Conservation (phyloP, 2,888 invertebrate species). For the Argynnis bischoffii region DNA sequence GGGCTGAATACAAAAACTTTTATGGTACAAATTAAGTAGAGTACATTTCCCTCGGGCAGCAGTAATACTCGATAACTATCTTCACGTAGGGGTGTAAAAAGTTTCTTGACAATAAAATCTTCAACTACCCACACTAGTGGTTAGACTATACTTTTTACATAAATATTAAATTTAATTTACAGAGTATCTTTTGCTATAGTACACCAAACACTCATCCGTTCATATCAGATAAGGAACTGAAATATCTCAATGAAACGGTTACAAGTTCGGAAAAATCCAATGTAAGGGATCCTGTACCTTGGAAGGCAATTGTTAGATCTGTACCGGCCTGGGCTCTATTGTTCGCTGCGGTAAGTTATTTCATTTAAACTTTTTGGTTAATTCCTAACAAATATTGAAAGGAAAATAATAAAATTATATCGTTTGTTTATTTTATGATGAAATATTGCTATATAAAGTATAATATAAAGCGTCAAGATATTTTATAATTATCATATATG, state of each 20-base stretch:
- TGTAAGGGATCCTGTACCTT: constrained; percentile 84
- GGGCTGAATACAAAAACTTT: too few species aligned
- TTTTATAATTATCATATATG: too few species aligned
- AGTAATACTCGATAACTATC: too few species aligned
- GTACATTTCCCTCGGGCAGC: too few species aligned
- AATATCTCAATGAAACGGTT: constrained; percentile 83
- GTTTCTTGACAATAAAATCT: constrained; percentile 1
- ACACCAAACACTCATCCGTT: constrained; percentile 80
- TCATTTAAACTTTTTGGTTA: constrained; percentile 10
- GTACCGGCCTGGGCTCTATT: constrained; percentile 88
- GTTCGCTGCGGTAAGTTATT: constrained; percentile 83
- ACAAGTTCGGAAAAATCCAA: constrained; percentile 78
- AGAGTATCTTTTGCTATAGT: constrained; percentile 78
- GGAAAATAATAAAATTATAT: not conserved
- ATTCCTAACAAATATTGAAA: not conserved
- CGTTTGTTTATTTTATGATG: not conserved
- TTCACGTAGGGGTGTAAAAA: too few species aligned
- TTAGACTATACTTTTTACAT: not conserved
- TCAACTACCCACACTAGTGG: too few species aligned
- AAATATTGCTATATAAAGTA: too few species aligned
- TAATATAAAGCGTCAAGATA: too few species aligned
- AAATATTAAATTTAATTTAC: constrained; percentile 42
- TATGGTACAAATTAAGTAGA: too few species aligned
- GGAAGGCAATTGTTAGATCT: constrained; percentile 86
- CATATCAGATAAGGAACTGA: constrained; percentile 79